Conservation (phyloP, 2,113 vertebrate genomes). For the Rutilus rutilus region DNA sequence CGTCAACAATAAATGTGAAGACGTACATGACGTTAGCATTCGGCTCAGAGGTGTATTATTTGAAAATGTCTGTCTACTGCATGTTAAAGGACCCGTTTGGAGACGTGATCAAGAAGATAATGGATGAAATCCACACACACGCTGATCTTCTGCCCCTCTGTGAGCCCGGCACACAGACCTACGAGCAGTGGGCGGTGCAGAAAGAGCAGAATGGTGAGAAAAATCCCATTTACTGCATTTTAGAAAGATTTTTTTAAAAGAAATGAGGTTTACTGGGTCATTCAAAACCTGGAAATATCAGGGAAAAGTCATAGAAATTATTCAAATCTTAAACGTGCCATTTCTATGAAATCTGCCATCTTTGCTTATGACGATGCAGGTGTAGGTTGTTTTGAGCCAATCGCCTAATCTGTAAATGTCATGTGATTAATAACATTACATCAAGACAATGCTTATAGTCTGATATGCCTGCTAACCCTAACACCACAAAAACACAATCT, state of each 20-base stretch:
- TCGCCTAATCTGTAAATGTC: too few species aligned
- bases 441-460: too few species aligned
- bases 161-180: conserved; percentile 89
- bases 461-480: too few species aligned
- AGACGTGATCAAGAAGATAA: conserved; percentile 85
- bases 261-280: neutral
- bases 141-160: conserved; percentile 77
- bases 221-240: neutral
- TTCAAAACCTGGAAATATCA: neutral
- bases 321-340: too few species aligned
- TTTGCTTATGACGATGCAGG: too few species aligned
- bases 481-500: too few species aligned
- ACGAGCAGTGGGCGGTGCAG: conserved; percentile 91
- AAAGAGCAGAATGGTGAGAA: conserved; percentile 83
- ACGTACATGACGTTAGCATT: neutral
- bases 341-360: too few species aligned
- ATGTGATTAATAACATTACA: too few species aligned
- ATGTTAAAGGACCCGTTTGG: conserved; percentile 88
- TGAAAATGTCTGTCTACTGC: conserved; percentile 61
- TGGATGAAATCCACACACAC: conserved; percentile 85
- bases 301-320: neutral
- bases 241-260: neutral
- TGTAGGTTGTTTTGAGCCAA: too few species aligned
- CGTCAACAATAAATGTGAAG: neutral
- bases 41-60: neutral